phyloP scores from a whole-genome alignment of 2,113 vertebrate genomes.

The Microtus montanus region DNA sequence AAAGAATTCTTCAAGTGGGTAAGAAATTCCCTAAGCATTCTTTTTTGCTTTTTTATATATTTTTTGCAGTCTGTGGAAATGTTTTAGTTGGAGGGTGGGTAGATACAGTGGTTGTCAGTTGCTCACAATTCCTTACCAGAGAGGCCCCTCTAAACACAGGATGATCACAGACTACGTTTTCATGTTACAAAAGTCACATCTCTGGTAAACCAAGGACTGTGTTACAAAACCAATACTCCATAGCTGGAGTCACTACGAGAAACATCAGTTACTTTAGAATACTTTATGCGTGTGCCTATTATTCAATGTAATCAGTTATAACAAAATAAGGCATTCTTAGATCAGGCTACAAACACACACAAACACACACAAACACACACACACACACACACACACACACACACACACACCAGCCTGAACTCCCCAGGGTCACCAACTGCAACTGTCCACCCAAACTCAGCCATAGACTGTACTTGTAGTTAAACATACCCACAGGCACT shows the following conservation, averaged over 20 bases:
- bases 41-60: no score
- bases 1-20: not conserved
- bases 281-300: slow-evolving; percentile 52
- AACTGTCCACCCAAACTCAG: not conserved
- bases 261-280: slow-evolving; percentile 60
- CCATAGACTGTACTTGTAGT: no score
- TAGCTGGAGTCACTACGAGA: slow-evolving; percentile 58
- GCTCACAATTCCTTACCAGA: no score
- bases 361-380: no score
- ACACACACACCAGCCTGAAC: not conserved
- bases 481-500: not conserved
- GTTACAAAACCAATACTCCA: slow-evolving; percentile 56
- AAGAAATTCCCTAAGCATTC: not conserved
- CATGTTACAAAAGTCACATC: slow-evolving; percentile 51
- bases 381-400: not conserved
- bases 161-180: slow-evolving; percentile 3
- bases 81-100: slow-evolving; percentile 59
- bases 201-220: slow-evolving; percentile 47
- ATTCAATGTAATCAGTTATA: slow-evolving; percentile 31
- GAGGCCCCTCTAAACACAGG: not conserved
- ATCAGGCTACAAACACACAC: not conserved
- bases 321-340: slow-evolving; percentile 66
- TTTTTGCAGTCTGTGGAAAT: slow-evolving; percentile 47
- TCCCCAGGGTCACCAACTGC: not conserved
- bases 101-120: slow-evolving; percentile 52